Percentiles rank a stretch among this genome's conserved stretches.
Conservation (phyloP, 2,113 vertebrate species). For the Ciconia maguari region DNA sequence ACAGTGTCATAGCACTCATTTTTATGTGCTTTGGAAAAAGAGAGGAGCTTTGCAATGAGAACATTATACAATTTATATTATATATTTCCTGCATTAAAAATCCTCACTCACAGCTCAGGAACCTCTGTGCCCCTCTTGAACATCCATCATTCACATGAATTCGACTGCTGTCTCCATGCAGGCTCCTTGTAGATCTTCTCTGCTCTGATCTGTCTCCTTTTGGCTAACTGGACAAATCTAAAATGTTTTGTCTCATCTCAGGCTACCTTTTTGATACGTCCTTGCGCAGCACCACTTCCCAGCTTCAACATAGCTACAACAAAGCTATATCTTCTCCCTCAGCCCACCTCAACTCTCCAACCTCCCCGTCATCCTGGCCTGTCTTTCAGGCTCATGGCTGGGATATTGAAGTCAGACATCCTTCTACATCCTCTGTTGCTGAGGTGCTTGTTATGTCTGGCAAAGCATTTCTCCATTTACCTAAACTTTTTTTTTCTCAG, state of each 20-base stretch:
- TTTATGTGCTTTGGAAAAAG: background rate
- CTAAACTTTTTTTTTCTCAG: background rate
- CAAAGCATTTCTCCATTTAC: background rate
- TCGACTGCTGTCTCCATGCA: rapidly evolving
- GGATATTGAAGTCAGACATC: background rate
- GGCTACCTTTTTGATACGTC: background rate
- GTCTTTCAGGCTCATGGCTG: background rate
- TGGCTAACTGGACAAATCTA: background rate
- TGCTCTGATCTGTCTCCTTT: background rate
- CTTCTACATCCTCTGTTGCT: background rate
- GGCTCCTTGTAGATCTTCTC: background rate
- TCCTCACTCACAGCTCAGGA: background rate
- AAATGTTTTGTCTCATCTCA: background rate
- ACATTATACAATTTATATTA: background rate
- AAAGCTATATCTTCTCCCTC: background rate
- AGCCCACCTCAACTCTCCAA: rapidly evolving
- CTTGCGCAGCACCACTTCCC: rapidly evolving
- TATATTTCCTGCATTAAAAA: background rate
- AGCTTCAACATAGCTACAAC: background rate
- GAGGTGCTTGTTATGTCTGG: background rate
- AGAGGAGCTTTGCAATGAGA: background rate
- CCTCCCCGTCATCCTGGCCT: rapidly evolving
- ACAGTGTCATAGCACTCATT: background rate
- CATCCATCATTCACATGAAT: background rate
- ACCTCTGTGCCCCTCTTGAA: background rate